Evolutionary conservation across 1,140 invertebrate genomes (phyloP).

Genomic region (Zaprionus africanus): DNA sequence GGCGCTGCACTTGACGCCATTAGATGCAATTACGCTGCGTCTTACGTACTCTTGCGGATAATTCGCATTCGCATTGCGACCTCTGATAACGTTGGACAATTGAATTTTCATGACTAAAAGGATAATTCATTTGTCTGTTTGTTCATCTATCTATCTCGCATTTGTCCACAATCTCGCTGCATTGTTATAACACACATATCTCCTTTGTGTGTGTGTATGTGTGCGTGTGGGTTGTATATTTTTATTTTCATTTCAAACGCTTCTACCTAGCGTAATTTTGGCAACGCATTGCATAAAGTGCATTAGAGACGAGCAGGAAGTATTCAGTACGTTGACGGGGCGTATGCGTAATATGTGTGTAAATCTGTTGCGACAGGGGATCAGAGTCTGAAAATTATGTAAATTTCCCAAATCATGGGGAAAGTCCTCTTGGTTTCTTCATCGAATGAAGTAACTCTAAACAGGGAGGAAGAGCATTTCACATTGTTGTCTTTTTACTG

Average conservation of each 20-base stretch:
- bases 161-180: not conserved
- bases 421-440: not conserved
- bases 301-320: constrained; percentile 56
- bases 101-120: constrained; percentile 30
- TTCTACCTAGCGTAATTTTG: constrained; percentile 41
- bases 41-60: not conserved
- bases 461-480: not conserved
- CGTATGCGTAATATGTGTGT: constrained; percentile 64
- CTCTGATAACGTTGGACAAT: not conserved
- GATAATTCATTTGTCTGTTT: constrained; percentile 2
- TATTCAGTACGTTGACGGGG: constrained; percentile 44
- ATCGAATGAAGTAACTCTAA: not conserved
- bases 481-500: not conserved
- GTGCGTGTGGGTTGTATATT: not conserved
- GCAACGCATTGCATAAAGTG: constrained; percentile 28
- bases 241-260: constrained; percentile 19
- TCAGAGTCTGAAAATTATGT: not conserved
- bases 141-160: not conserved
- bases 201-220: not conserved
- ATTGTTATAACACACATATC: not conserved
- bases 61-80: not conserved
- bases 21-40: constrained; percentile 50
- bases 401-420: not conserved
- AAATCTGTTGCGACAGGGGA: constrained; percentile 19
- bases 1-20: constrained; percentile 62